Evolutionary conservation across 2,797 vertebrate genomes (phyloP), one percentile per base, ranked within the genome.

Genomic region (Arnoldichthys spilopterus): DNA sequence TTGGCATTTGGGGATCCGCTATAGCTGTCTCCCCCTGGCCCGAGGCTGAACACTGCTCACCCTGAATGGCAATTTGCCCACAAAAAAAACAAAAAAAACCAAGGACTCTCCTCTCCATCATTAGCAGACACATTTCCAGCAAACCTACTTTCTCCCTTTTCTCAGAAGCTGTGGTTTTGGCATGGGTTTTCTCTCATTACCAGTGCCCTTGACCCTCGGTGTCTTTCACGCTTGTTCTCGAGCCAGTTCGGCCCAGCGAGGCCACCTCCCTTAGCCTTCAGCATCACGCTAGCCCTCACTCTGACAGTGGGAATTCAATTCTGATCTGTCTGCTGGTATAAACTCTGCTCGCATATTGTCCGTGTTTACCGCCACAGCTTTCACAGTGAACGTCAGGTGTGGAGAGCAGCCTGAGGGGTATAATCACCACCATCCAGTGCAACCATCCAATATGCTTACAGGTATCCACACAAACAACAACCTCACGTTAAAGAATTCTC

Each of bases 121-220:
- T 69, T 69, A 53, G 71, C 85, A 75, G 79, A 88, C 66, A 82
- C 40, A 81, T 15, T 79, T 32, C 16, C 64, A 53, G 26, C 32
- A 16, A 24, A n/a, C 11, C 32, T 67, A 56, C 49, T n/a, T 28
- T 16, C 54, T 58, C 16, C 6, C 12, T 24, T 24, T 54, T 54
- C 11, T 66, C 63, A 56, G 12, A 72, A 56, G n/a, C n/a, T 56
- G 0, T 22, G 9, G 61, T n/a, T 59, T 49, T 49, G 37, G 58
- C 28, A 28, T 30, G 47, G 45, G 28, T 43, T 64, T 47, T 56
- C 58, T 53, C 67, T 79, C 54, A 37, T 61, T 45, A 69, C 47
- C 43, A 53, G 28, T 64, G 61, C 67, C 53, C 74, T 64, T 63
- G 45, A 72, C 77, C 49, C 24, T 43, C 32, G 1, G 9, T 30